Evolutionary conservation across 2,797 vertebrate species (phyloP).

Genomic region (Fringilla coelebs): DNA sequence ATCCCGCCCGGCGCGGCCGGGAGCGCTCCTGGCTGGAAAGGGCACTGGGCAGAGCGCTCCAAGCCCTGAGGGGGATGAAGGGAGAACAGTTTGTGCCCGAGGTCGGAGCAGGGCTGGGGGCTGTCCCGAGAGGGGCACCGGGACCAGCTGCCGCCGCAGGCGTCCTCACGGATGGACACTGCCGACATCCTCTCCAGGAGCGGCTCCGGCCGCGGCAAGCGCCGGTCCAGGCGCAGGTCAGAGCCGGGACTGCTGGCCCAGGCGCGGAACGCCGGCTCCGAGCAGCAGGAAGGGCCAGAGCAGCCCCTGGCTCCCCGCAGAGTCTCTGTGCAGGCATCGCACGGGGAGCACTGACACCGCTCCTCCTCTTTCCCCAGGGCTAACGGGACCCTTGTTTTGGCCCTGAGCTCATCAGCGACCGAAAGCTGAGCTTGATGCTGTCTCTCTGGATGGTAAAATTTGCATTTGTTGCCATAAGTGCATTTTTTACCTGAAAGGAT

Average conservation of each 20-base stretch:
- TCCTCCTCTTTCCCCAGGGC: slow-evolving; percentile 15
- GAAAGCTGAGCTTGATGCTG: slow-evolving; percentile 79
- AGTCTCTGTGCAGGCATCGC: not conserved
- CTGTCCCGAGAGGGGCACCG: not conserved
- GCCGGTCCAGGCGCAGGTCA: not conserved
- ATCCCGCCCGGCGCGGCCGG: rapidly evolving
- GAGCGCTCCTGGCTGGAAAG: not conserved
- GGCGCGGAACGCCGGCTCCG: rapidly evolving
- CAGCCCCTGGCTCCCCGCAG: not conserved
- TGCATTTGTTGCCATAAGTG: slow-evolving; percentile 90
- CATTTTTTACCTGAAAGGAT: slow-evolving; percentile 85
- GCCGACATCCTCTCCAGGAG: not conserved
- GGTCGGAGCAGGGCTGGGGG: not conserved
- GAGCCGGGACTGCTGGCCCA: rapidly evolving
- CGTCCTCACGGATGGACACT: rapidly evolving
- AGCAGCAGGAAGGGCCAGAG: not conserved
- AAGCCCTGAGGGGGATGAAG: not conserved
- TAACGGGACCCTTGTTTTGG: slow-evolving; percentile 60
- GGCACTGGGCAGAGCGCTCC: not conserved
- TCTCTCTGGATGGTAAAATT: slow-evolving; percentile 88
- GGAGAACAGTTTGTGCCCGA: not conserved
- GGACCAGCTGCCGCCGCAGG: not conserved
- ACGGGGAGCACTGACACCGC: rapidly evolving
- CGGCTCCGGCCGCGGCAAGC: rapidly evolving
- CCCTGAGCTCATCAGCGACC: slow-evolving; percentile 87